These are phyloP conservation scores for Sericinus montela DNA, from an alignment of 2,888 invertebrate genomes.

Conservation along the genomic window DNA sequence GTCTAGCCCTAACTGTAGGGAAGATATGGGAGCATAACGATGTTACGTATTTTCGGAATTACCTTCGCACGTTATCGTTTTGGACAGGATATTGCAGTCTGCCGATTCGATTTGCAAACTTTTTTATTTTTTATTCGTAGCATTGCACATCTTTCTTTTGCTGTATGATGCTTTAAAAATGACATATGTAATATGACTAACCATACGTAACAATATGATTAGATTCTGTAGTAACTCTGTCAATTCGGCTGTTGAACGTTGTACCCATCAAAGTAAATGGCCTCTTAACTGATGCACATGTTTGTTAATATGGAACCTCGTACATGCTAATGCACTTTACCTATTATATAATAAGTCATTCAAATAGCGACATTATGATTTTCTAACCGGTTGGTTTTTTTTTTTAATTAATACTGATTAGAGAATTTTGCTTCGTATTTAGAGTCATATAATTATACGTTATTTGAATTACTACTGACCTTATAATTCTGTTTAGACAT, in stretches of 20 bases:
- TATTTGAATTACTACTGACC: too few relatives aligned
- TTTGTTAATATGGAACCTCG: background rate
- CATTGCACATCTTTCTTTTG: too few relatives aligned
- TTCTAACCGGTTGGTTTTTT: background rate
- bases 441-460: too few relatives aligned
- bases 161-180: too few relatives aligned
- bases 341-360: background rate
- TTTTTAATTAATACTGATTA: too few relatives aligned
- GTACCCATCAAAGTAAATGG: too few relatives aligned
- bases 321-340: background rate
- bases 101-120: constrained; percentile 24
- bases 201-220: too few relatives aligned
- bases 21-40: constrained; percentile 37
- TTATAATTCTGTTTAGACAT: too few relatives aligned
- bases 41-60: constrained; percentile 36
- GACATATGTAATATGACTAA: too few relatives aligned
- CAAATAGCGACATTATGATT: constrained; percentile 10
- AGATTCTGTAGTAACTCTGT: too few relatives aligned
- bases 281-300: background rate
- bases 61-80: constrained; percentile 25
- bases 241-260: too few relatives aligned
- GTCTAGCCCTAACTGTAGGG: constrained; percentile 13
- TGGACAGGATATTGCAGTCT: constrained; percentile 60
- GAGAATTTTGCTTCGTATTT: too few relatives aligned
- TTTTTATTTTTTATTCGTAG: background rate